Conservation (phyloP, 2,113 vertebrate species). For the Cynocephalus volans region DNA sequence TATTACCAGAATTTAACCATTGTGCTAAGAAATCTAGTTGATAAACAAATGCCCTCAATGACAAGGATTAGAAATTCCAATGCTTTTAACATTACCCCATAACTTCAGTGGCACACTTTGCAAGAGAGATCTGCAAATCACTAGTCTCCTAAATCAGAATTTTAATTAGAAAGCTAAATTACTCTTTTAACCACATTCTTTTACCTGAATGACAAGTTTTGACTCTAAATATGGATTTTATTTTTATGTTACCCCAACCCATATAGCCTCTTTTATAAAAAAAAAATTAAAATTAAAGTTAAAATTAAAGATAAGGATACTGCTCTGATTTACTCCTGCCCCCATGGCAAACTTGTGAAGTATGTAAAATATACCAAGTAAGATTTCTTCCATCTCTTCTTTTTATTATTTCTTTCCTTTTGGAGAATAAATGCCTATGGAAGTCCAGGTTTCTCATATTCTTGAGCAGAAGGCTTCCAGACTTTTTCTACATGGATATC, state of each 20-base stretch:
- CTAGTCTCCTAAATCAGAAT: neutral
- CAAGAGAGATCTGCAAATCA: neutral
- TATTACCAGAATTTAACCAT: neutral
- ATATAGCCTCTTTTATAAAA: neutral
- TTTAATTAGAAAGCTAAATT: neutral
- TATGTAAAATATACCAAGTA: neutral
- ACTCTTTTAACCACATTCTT: neutral
- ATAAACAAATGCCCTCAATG: neutral
- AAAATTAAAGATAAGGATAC: neutral
- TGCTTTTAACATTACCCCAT: neutral
- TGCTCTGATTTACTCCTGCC: neutral
- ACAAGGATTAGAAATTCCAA: neutral
- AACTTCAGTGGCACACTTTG: neutral
- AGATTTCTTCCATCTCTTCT: neutral
- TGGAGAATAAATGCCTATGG: neutral
- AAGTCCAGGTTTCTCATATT: neutral
- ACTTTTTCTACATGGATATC: neutral
- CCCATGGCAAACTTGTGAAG: neutral
- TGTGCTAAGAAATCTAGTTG: neutral
- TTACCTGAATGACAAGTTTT: neutral
- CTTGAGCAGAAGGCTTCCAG: neutral
- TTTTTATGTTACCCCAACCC: neutral
- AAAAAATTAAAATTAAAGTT: neutral
- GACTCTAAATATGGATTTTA: slow-evolving; percentile 1
- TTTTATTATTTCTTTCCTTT: neutral